Evolutionary conservation across 2,797 vertebrate genomes (phyloP), one percentile per base, ranked within the genome.

Genomic region (Centropyge bicolor): DNA sequence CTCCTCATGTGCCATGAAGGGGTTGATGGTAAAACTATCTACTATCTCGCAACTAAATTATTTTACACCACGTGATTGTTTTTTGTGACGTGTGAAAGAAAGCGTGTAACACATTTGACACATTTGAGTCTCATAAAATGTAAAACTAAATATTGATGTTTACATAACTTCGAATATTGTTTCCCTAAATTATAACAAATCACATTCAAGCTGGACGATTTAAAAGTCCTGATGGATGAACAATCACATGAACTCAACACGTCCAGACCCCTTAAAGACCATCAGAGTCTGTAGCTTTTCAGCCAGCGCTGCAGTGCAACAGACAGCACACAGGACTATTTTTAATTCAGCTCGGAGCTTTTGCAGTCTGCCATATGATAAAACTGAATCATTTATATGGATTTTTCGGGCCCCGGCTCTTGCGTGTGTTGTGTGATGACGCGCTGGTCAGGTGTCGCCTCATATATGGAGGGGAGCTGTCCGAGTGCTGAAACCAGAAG

Each of bases 401-500:
- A 88, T 89, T 87, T 87, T 89, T 90, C 61, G 61, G 70, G 78
- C 38, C 12, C 12, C 68, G 83, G 82, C 85, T 91, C 41, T 88
- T 93, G 88, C 93, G 93, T 95, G 92, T 89, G 91, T 76, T 67
- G 81, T 84, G 86, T 70, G 88, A 92, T 96, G 95, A 96, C 95
- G 95, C 86, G 85, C 52, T 72, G 87, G 91, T 95, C 94, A 95
- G 93, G 94, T 96, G 95, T 87, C 74, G 84, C 87, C 89, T 95
- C 92, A 90, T 95, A 95, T 95, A 95, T 89, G 85, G 81, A 55
- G 87, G 67, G 94, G 94, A 95, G 95, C 94, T 95, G 93, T 95
- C 94, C 94, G 76, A 92, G 93, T 95, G 92, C 95, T 96, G 94
- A 95, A 96, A 92, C 85, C 93, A 90, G 89, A 92, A 79, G 93